Evolutionary conservation across 2,113 vertebrate genomes (phyloP), one percentile per base, ranked within the genome.

Genomic region (Piprites chloris): DNA sequence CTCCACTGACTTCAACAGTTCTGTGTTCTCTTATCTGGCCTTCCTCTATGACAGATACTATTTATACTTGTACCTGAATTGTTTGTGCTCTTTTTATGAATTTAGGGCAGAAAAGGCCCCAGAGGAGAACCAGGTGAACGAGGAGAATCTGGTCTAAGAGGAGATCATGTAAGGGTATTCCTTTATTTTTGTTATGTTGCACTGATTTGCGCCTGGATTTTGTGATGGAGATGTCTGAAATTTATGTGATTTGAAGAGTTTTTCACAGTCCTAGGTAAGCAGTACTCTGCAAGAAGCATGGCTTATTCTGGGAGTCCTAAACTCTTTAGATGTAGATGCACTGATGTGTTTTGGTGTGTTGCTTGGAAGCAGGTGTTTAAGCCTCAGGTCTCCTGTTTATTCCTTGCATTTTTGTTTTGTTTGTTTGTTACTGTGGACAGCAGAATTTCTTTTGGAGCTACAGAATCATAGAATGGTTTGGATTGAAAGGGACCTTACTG

Each of bases 121-220:
- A 91, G 72, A 90, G 98, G 99, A 85, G 96, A 96, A 71, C 52
- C 83, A 26, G 98, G 98, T 35, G 92, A 96, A 9, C 93, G 55
- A 83, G 99, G 98, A 94, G 92, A 98, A 80, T 94, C 85, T 97
- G 98, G 98, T 75, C 88, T 98, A 65, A 98, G 98, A 98, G 98
- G 99, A 95, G 98, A 99, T 96, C 97, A 97, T 92, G 99, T 99
- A 82, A 98, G 98, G 95, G 26, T 71, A 65, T 49, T 71, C 20
- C 28, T 85, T 82, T 58, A 24, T 78, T 49, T 85, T 72, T 46
- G 8, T 41, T 66, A 11, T 14, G 6, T 65, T 85, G 41, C 47
- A 28, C 32, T 55, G 47, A 41, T 65, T 66, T 56, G 21, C 8
- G 5, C 17, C 37, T 66, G 2, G 1, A 35, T 85, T 95, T 81